These are phyloP conservation scores for Rhinophrynus dorsalis DNA, from an alignment of 2,797 vertebrate species.

Conservation along the genomic window DNA sequence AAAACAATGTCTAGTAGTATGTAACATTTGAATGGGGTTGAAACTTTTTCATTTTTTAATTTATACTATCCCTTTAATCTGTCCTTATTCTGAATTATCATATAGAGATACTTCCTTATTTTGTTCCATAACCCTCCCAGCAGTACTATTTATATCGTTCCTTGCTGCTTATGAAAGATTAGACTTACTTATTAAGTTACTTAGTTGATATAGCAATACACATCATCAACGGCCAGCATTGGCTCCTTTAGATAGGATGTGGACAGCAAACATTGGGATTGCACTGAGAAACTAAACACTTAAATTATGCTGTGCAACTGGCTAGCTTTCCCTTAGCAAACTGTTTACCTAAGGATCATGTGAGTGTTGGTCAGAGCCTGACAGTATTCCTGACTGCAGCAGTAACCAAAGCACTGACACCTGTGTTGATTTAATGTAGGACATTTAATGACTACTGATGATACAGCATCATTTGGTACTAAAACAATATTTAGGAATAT, in stretches of 20 bases:
- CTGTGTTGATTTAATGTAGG: no score
- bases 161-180: conserved; percentile 34
- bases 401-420: not conserved
- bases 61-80: no score
- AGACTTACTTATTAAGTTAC: conserved; percentile 44
- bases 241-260: conserved; percentile 32
- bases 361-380: not conserved
- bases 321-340: conserved; percentile 14
- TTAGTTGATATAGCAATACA: conserved; percentile 39
- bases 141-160: conserved; percentile 34
- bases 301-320: conserved; percentile 24
- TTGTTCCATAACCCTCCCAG: not conserved
- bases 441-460: not conserved
- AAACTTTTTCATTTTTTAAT: no score
- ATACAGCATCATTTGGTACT: no score
- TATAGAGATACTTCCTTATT: conserved; percentile 19
- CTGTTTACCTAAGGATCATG: conserved; percentile 31
- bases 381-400: not conserved
- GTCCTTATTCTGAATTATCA: no score
- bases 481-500: no score
- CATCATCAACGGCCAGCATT: conserved; percentile 4
- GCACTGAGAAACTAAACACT: conserved; percentile 39
- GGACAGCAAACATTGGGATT: conserved; percentile 37
- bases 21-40: no score
- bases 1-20: no score